Base-by-base conservation (phyloP, 2,113 vertebrate species). In the Periophthalmodon schlosseri region DNA sequence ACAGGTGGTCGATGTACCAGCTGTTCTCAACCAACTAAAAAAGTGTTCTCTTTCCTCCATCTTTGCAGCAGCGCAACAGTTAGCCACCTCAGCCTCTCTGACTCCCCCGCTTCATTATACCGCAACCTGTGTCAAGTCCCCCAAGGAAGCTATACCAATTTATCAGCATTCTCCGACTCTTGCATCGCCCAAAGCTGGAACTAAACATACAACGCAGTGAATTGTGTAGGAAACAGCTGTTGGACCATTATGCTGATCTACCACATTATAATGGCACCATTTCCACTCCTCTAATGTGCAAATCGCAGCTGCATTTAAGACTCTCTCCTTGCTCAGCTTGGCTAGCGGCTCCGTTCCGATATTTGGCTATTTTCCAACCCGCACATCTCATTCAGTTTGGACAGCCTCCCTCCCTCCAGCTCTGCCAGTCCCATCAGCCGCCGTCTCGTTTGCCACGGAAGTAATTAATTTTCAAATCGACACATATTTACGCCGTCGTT, bases 381-480 rank as follows among this genome's bases (percentile, higher is more conserved):
- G 28, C 52, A 72, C 71, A 76, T 72, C 72, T 70, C 68, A 61
- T 79, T 81, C 79, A 80, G 47, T 52, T 39, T 47, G 77, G 68
- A 66, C 60, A 84, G 71, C 70, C 64, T 68, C 71, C 68, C 71
- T 73, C 70, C 80, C 75, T 84, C 77, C 75, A 82, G 71, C 78
- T 76, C 69, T 77, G 72, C 65, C 64, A 65, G 58, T 56, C 46
- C 78, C 70, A 84, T 87, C 79, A 78, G 64, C 16, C n/a, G 70
- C 56, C 69, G 75, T 74, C 74, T 77, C 73, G 81, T 86, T 82
- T 82, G 36, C 44, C 81, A 77, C 76, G 71, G 70, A 84, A 88
- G 87, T 87, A 73, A 80, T 83, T 87, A 36, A 89, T 90, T 91
- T 91, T 63, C 81, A 84, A 88, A 90, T 87, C 67, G 73, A 89